Base-by-base conservation (phyloP, 92 coral and sea anemone species). In the Epizoanthus fatuus region DNA sequence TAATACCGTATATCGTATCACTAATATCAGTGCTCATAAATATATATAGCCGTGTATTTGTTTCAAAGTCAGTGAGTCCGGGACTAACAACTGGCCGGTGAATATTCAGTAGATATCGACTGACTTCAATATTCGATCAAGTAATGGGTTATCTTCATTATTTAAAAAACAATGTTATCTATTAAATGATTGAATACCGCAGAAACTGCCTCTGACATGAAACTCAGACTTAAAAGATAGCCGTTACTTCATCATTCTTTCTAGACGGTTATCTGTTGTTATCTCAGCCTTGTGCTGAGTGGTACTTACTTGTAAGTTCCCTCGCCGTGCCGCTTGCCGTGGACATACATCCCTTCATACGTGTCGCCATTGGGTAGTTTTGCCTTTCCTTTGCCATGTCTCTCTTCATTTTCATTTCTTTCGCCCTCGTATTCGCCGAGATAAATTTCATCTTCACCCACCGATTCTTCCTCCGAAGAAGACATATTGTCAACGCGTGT, bases 401-500 rank as follows among this genome's bases (percentile, higher is more conserved):
- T 71, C 65, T 97, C 96, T 17, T 97, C 99, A 29, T 83, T 87
- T 45, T 93, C 97, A 63, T 97, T 97, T 80, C 99, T 83, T 19
- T 97, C 98, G 38, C 99, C 99, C 67, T 97, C 99, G 52, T 97
- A 97, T 58, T 97, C 99, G 35, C 99, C 99, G 59, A 97, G 90
- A 76, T 97, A 93, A 29, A 93, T 92, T 1, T 89, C 95, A 22
- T 94, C 98, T 53, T 97, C 99, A 3, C 92, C 98, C 5, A 72
- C 95, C 17, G 95, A 85, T 39, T 90, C 95, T 75, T 95, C 99
- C 60, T 97, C 99, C 39, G 95, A 92, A 3, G 98, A 96, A 42
- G 99, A 97, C 99, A 97, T 95, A 15, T 79, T n/a, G n/a, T n/a
- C 70, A 47, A 47, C 10, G 53, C 12, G 53, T 47, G 53, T 47